Base-by-base conservation (phyloP, 2,113 vertebrate genomes). In the Dasyurus viverrinus region DNA sequence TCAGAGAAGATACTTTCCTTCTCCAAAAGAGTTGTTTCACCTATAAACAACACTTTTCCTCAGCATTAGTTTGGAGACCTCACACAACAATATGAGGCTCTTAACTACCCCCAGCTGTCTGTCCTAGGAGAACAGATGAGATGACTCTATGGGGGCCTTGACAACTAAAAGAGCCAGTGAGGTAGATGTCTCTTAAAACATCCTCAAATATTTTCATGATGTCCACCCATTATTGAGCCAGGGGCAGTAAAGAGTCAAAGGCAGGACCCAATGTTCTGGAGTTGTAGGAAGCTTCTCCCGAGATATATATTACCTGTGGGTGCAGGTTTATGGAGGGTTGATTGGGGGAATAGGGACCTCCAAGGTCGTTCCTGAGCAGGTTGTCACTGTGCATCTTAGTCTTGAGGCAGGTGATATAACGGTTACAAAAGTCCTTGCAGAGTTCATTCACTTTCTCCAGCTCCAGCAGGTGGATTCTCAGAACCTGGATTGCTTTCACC, bases 321-420 rank as follows among this genome's bases (percentile, higher is more conserved):
- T 99, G 99, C 96, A 99, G 99, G 98, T 98, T 99, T 98, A 99
- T 99, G 98, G 99, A 99, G 98, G 99, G 99, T 97, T 99, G 99
- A 95, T 99, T 99, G 26, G 99, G 99, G 95, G 99, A 99, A 96
- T 99, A 99, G 48, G 99, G 99, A 0, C 99, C 99, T 95, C 99
- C 99, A 25, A 99, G 98, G 98, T 99, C 99, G 0, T 99, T 99
- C 98, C 99, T 99, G 98, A 99, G 99, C 98, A 99, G 99, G 99
- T 99, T 99, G 98, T 99, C 99, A 0, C 99, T 99, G 99, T 99
- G 99, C 99, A 99, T 99, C 99, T 99, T 99, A 97, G 99, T 99
- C 99, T 99, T 99, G 98, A 99, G 99, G 98, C 99, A 99, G 98
- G 99, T 99, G 98, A 99, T 99, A 96, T 99, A 99, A 48, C 99